Evolutionary conservation across 2,888 invertebrate genomes (phyloP).

Genomic region (Phortica okadai): DNA sequence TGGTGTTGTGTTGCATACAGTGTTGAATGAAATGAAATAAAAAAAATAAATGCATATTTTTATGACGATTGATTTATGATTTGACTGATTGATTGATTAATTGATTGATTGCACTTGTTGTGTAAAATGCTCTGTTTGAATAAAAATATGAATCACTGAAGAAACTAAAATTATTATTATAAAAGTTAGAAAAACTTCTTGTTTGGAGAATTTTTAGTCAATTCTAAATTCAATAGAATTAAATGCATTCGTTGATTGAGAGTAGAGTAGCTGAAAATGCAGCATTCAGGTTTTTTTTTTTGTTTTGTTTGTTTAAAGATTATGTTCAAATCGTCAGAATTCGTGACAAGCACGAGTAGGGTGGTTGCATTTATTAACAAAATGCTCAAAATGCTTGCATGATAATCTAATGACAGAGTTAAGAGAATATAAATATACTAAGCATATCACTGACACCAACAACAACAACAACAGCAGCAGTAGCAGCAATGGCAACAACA

Average conservation of each 20-base stretch:
- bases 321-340: not conserved
- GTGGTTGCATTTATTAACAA: not conserved
- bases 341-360: not conserved
- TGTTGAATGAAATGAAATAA: not conserved
- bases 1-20: not conserved
- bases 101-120: not conserved
- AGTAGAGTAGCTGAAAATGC: too few relatives aligned
- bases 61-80: not conserved
- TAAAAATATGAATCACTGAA: too few relatives aligned
- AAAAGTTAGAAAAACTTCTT: too few relatives aligned
- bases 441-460: not conserved
- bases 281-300: not conserved
- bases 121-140: not conserved
- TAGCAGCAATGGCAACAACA: not conserved
- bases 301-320: not conserved
- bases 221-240: too few relatives aligned
- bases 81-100: not conserved
- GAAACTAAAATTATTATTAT: too few relatives aligned
- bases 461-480: not conserved
- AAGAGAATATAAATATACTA: not conserved
- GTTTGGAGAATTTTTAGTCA: too few relatives aligned
- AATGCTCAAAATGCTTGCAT: too few relatives aligned
- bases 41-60: not conserved
- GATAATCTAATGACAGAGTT: not conserved
- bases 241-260: too few relatives aligned